Evolutionary conservation across 2,888 invertebrate genomes (phyloP).

Genomic region (Silvanus unidentatus): DNA sequence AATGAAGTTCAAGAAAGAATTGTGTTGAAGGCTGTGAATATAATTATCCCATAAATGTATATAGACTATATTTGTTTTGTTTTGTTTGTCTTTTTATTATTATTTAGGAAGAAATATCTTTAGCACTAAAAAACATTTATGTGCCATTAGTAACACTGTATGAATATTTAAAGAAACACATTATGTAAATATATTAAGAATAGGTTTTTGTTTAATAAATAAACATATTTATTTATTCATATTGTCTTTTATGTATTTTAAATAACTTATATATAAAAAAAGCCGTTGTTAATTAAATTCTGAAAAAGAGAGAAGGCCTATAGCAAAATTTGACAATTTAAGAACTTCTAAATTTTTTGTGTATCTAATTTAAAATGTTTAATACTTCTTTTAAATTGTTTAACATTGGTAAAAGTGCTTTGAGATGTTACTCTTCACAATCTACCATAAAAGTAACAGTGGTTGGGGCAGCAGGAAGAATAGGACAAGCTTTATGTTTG

Average conservation of each 20-base stretch:
- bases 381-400: too few species aligned
- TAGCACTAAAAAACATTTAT: conserved; percentile 31
- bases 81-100: conserved; percentile 21
- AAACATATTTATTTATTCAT: conserved; percentile 40
- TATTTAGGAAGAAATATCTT: conserved; percentile 28
- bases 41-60: conserved; percentile 29
- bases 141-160: conserved; percentile 36
- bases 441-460: conserved; percentile 29
- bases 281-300: too few species aligned
- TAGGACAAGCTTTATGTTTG: conserved; percentile 53
- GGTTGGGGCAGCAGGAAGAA: conserved; percentile 40
- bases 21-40: conserved; percentile 40
- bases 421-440: neutral
- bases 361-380: too few species aligned
- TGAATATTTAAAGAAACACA: conserved; percentile 27
- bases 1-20: conserved; percentile 26
- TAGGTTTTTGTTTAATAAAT: conserved; percentile 38
- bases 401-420: neutral
- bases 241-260: too few species aligned
- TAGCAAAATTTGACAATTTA: too few species aligned
- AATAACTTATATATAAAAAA: too few species aligned
- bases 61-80: conserved; percentile 19
- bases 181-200: conserved; percentile 32
- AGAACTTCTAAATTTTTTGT: too few species aligned
- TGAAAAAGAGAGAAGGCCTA: too few species aligned